These are phyloP conservation scores for Notoglanidium macrostoma DNA, from an alignment of 2,797 vertebrate species.

Conservation along the genomic window DNA sequence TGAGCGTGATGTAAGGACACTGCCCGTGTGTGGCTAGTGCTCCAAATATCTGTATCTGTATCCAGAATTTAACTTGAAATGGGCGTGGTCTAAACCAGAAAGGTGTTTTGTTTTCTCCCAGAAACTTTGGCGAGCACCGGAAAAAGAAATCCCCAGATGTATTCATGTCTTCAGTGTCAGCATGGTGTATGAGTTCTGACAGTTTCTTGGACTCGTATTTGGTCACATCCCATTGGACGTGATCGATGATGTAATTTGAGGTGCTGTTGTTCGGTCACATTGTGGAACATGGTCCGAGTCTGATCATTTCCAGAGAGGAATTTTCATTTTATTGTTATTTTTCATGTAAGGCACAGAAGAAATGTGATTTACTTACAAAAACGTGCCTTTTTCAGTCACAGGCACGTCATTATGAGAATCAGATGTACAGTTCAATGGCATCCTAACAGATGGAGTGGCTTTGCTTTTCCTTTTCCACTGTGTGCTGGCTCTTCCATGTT, in stretches of 20 bases:
- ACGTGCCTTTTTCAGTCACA: neutral
- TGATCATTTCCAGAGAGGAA: neutral
- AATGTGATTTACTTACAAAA: neutral
- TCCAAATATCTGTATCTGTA: neutral
- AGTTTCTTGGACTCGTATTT: neutral
- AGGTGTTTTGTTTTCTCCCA: neutral
- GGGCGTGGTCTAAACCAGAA: neutral
- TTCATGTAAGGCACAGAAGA: neutral
- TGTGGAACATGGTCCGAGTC: neutral
- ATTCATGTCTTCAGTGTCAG: neutral
- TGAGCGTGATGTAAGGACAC: neutral
- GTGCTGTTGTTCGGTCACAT: neutral
- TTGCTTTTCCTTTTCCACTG: neutral
- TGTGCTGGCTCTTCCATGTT: neutral
- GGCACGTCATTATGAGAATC: conserved; percentile 36
- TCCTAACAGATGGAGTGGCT: conserved; percentile 31
- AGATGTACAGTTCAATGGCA: conserved; percentile 37
- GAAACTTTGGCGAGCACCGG: neutral
- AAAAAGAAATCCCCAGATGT: neutral
- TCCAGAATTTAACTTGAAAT: neutral
- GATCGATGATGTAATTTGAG: neutral
- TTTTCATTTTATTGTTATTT: neutral
- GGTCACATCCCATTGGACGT: neutral
- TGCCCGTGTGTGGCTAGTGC: neutral
- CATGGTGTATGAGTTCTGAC: neutral